phyloP scores from a whole-genome alignment of 1,140 invertebrate species.

The Alviniconcha marisindica region DNA sequence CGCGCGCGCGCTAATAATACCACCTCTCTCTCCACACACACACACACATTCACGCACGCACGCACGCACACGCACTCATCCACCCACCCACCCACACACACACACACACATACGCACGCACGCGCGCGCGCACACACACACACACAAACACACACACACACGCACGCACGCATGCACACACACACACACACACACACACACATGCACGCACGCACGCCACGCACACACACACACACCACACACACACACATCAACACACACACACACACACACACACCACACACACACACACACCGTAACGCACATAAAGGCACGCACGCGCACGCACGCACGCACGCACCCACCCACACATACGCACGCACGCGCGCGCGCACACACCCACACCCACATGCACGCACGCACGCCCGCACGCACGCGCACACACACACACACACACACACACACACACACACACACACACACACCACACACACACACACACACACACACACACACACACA shows the following conservation, averaged over 20 bases:
- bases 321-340: too few relatives aligned
- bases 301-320: too few relatives aligned
- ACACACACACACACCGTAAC: too few relatives aligned
- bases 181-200: not conserved
- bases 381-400: conserved; percentile 4
- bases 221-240: too few relatives aligned
- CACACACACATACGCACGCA: not conserved
- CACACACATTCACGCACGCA: conserved; percentile 3
- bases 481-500: too few relatives aligned
- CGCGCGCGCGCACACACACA: not conserved
- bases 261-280: too few relatives aligned
- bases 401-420: not conserved
- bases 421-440: conserved; percentile 8
- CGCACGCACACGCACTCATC: conserved; percentile 2
- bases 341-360: not conserved
- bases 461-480: too few relatives aligned
- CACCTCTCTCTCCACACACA: not conserved
- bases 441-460: too few relatives aligned
- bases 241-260: not conserved
- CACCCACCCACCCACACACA: not conserved
- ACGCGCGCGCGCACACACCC: not conserved
- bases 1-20: not conserved
- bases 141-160: conserved; percentile 19
- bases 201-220: not conserved
- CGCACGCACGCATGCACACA: not conserved